Conservation (phyloP, 2,888 invertebrate species). For the Synanthedon formicaeformis region DNA sequence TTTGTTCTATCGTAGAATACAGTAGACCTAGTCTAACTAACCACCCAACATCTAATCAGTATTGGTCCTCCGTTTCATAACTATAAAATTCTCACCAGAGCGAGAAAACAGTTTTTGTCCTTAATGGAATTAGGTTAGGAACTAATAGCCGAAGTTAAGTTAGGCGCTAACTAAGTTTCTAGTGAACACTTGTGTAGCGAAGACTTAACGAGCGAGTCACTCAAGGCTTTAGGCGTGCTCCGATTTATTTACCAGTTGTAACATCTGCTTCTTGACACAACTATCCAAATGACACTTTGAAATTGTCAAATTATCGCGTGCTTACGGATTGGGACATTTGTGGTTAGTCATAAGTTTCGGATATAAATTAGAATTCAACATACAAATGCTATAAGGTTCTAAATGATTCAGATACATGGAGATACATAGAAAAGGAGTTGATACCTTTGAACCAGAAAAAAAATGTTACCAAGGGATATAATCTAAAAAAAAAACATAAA, state of each 20-base stretch:
- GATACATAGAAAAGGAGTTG: too few relatives aligned
- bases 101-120: not conserved
- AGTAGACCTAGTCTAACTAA: too few relatives aligned
- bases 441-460: too few relatives aligned
- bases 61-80: too few relatives aligned
- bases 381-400: not conserved
- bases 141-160: conserved; percentile 27
- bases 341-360: conserved; percentile 16
- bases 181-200: conserved; percentile 20
- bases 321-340: conserved; percentile 24
- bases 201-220: conserved; percentile 48
- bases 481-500: too few relatives aligned
- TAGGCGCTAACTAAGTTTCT: conserved; percentile 22
- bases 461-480: too few relatives aligned
- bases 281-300: conserved; percentile 56
- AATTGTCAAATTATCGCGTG: conserved; percentile 58
- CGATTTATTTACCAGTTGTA: conserved; percentile 54
- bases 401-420: too few relatives aligned
- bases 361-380: conserved; percentile 18
- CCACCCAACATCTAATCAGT: too few relatives aligned
- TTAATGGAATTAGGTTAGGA: conserved; percentile 12
- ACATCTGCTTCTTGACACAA: conserved; percentile 51
- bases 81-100: too few relatives aligned
- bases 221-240: conserved; percentile 38
- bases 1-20: too few relatives aligned